phyloP scores from a whole-genome alignment of 2,888 invertebrate species.

The Acanthosepion pharaonis region DNA sequence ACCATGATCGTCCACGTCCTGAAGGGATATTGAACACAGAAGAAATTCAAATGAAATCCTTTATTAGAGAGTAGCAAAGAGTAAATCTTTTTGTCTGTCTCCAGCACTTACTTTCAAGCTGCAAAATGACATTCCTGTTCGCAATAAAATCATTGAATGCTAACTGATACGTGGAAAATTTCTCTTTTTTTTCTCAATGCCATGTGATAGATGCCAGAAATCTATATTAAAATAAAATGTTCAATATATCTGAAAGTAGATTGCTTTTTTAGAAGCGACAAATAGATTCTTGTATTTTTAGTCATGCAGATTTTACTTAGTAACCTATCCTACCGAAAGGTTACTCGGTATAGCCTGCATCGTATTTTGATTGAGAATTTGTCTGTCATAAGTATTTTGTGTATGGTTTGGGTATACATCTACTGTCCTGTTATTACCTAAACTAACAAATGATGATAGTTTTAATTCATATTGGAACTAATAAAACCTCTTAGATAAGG shows the following conservation, averaged over 20 bases:
- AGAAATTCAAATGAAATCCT: too few species aligned
- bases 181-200: not conserved
- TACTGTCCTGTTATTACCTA: not conserved
- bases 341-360: not conserved
- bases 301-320: not conserved
- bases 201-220: not conserved
- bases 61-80: too few species aligned
- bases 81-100: too few species aligned
- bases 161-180: not conserved
- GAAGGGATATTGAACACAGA: too few species aligned
- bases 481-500: too few species aligned
- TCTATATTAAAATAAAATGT: not conserved
- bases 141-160: not conserved
- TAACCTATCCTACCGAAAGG: not conserved
- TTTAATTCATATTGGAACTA: too few species aligned
- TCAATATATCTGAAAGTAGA: not conserved
- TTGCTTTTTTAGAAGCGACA: not conserved
- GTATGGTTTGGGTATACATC: too few species aligned
- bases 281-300: constrained; percentile 23
- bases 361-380: not conserved
- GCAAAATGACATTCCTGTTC: not conserved
- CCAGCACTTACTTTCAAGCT: too few species aligned
- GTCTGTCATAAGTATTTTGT: not conserved
- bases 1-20: too few species aligned
- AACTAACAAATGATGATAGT: too few species aligned